A percentile compares a stretch with the other conserved stretches of the same genome.
phyloP scores from a whole-genome alignment of 2,113 vertebrate genomes.

The Archilochus colubris region DNA sequence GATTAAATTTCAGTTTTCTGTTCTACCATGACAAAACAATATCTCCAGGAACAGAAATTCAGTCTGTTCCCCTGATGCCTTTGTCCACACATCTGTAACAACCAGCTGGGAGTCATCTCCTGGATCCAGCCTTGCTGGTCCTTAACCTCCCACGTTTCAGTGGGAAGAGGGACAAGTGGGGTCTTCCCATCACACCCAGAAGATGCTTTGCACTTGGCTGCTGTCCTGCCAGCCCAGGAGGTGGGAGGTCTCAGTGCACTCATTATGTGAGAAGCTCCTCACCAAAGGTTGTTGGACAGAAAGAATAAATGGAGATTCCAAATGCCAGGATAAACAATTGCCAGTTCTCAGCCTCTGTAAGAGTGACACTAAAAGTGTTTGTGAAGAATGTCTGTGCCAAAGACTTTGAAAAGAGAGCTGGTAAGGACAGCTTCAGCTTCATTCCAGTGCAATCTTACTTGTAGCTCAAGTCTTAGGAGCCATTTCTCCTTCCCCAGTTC shows the following conservation, averaged over 20 bases:
- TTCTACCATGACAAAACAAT: background rate
- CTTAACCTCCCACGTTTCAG: background rate
- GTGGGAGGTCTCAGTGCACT: background rate
- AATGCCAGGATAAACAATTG: background rate
- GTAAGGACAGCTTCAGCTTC: background rate
- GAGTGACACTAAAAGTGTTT: background rate
- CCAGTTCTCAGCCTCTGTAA: background rate
- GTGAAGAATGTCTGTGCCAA: background rate
- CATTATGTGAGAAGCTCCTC: background rate
- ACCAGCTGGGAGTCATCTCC: background rate
- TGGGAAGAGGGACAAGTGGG: background rate
- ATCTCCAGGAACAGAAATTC: background rate
- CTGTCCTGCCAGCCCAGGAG: background rate
- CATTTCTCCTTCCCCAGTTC: background rate
- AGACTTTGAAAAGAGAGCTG: background rate
- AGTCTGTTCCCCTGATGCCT: background rate
- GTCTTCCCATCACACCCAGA: background rate
- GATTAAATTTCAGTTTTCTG: background rate
- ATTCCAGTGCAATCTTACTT: background rate
- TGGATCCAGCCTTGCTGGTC: background rate
- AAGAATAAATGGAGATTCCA: background rate
- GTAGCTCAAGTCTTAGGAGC: background rate
- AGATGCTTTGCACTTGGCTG: background rate
- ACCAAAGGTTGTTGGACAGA: background rate
- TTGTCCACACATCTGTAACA: background rate